Evolutionary conservation across 2,797 vertebrate species (phyloP).

Genomic region (Rhyacichthys aspro): DNA sequence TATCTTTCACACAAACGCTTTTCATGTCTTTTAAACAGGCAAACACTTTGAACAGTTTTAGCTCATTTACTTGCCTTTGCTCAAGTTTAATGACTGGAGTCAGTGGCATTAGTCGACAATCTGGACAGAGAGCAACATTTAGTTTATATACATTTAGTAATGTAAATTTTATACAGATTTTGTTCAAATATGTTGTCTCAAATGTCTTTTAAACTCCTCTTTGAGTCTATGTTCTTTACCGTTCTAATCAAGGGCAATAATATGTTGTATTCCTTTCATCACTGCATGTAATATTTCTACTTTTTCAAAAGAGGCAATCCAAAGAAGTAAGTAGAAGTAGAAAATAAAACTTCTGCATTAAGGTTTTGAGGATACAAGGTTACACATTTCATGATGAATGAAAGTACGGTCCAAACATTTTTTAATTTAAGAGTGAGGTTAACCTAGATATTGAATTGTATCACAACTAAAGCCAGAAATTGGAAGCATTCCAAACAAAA

Average conservation of each 20-base stretch:
- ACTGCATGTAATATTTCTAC: too few relatives aligned
- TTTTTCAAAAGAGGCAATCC: too few relatives aligned
- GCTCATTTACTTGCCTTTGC: slow-evolving; percentile 28
- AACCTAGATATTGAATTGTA: background rate
- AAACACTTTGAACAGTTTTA: too few relatives aligned
- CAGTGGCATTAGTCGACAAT: too few relatives aligned
- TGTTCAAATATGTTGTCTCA: too few relatives aligned
- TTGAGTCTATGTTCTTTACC: too few relatives aligned
- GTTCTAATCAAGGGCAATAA: slow-evolving; percentile 61
- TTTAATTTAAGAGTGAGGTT: background rate
- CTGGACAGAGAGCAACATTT: too few relatives aligned
- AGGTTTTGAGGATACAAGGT: slow-evolving; percentile 27
- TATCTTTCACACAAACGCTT: slow-evolving; percentile 43
- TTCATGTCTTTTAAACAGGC: slow-evolving; percentile 52
- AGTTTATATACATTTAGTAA: too few relatives aligned
- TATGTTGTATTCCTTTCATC: background rate
- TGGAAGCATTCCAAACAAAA: background rate
- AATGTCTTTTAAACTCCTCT: too few relatives aligned
- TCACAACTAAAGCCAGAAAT: background rate
- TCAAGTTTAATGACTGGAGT: too few relatives aligned
- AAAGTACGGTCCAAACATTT: background rate
- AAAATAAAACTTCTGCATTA: background rate
- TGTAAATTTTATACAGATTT: too few relatives aligned
- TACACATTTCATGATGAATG: background rate
- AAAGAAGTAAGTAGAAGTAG: too few relatives aligned